These are phyloP conservation scores for Vandiemenella viatica DNA, from an alignment of 2,888 invertebrate species.

Conservation along the genomic window DNA sequence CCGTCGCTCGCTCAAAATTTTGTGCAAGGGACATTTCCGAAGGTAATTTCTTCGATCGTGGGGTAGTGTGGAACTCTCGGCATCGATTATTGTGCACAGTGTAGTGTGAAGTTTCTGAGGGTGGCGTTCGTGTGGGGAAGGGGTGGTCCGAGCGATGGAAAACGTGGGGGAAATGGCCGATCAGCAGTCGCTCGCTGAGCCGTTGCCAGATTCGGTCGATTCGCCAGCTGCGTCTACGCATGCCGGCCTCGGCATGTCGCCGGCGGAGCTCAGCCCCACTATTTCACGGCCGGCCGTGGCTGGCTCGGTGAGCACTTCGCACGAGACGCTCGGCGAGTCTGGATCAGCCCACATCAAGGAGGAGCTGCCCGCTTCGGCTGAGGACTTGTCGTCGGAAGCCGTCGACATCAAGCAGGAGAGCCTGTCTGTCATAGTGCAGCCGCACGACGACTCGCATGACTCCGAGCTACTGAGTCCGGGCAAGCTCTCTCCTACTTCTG, in stretches of 20 bases:
- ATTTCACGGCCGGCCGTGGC: constrained; percentile 19
- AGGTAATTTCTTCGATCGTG: constrained; percentile 19
- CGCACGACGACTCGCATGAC: constrained; percentile 38
- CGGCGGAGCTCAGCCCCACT: constrained; percentile 18
- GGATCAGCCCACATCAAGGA: constrained; percentile 25
- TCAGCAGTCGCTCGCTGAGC: constrained; percentile 37
- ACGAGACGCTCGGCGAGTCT: constrained; percentile 32
- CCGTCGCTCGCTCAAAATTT: constrained; percentile 20
- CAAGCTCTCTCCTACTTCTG: constrained; percentile 44
- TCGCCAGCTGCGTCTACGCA: constrained; percentile 31
- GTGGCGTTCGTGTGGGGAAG: constrained; percentile 19
- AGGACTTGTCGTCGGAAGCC: constrained; percentile 17
- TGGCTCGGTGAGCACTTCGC: constrained; percentile 21
- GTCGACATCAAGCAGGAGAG: constrained; percentile 28
- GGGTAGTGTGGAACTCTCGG: constrained; percentile 16
- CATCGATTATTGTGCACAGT: constrained; percentile 18
- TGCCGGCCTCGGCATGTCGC: constrained; percentile 22
- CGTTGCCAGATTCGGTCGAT: constrained; percentile 31
- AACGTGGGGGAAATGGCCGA: constrained; percentile 44
- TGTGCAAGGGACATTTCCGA: constrained; percentile 20
- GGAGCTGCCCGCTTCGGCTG: constrained; percentile 19
- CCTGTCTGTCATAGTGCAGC: constrained; percentile 40
- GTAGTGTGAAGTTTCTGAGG: constrained; percentile 17
- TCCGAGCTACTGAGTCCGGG: constrained; percentile 50
- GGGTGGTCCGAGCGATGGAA: constrained; percentile 41